phyloP scores from a whole-genome alignment of 2,888 invertebrate genomes.

The Ectobius pallidus region DNA sequence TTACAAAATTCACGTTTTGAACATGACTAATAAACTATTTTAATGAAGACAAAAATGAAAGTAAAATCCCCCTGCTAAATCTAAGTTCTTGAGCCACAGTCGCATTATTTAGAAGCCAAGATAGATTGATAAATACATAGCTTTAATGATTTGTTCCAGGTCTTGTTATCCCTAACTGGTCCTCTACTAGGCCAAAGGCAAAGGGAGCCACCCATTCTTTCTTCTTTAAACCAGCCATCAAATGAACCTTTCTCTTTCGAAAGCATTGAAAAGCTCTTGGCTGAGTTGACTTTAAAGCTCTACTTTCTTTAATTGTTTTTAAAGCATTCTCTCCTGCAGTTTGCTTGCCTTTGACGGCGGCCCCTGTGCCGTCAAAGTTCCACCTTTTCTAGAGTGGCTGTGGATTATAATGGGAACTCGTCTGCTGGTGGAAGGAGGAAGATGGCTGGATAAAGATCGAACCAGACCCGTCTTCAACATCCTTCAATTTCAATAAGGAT shows the following conservation, averaged over 20 bases:
- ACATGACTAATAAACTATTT: too few species aligned
- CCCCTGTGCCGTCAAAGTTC: not conserved
- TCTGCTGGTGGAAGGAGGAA: not conserved
- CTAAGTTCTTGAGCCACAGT: too few species aligned
- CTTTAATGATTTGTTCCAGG: too few species aligned
- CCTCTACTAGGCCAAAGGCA: too few species aligned
- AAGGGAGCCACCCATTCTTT: too few species aligned
- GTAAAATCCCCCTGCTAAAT: too few species aligned
- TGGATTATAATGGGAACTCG: not conserved
- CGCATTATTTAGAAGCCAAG: too few species aligned
- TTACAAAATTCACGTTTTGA: too few species aligned
- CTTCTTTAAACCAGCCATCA: not conserved
- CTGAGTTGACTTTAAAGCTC: not conserved
- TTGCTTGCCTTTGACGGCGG: not conserved
- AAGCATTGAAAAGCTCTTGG: not conserved
- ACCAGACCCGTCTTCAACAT: not conserved
- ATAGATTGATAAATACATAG: too few species aligned
- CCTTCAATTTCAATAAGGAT: not conserved
- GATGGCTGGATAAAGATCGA: not conserved
- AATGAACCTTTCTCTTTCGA: not conserved
- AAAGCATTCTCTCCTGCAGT: not conserved
- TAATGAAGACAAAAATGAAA: too few species aligned
- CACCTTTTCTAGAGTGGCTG: not conserved
- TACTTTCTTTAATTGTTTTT: constrained; percentile 14
- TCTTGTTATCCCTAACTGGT: too few species aligned